A percentile compares a stretch with the other conserved stretches of the same genome.
Evolutionary conservation across 2,888 invertebrate genomes (phyloP).

Genomic region (Drosophila pegasa): DNA sequence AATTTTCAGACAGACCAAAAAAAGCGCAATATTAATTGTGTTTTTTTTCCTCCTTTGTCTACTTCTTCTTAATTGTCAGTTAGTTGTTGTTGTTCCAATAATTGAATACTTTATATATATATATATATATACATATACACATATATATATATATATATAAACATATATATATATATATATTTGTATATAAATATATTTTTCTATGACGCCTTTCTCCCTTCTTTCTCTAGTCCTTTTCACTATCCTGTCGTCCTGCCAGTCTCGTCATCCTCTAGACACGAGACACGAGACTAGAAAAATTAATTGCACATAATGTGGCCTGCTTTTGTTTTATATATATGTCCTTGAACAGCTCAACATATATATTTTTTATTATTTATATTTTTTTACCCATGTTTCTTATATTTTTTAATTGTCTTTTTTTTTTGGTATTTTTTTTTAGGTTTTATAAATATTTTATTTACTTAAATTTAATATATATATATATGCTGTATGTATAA

Average conservation of each 20-base stretch:
- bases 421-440: slow-evolving; percentile 36
- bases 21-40: slow-evolving; percentile 56
- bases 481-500: slow-evolving; percentile 71
- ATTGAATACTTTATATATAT: slow-evolving; percentile 73
- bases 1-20: slow-evolving; percentile 74
- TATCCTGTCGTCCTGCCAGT: slow-evolving; percentile 23
- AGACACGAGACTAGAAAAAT: slow-evolving; percentile 67
- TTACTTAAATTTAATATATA: slow-evolving; percentile 68
- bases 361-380: background rate
- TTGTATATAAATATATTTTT: slow-evolving; percentile 79
- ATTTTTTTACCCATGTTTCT: slow-evolving; percentile 36
- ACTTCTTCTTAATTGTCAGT: slow-evolving; percentile 67
- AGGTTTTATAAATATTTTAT: slow-evolving; percentile 77
- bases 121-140: slow-evolving; percentile 73
- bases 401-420: slow-evolving; percentile 22
- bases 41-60: slow-evolving; percentile 39
- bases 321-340: slow-evolving; percentile 44
- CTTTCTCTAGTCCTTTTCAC: slow-evolving; percentile 36
- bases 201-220: slow-evolving; percentile 59
- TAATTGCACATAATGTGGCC: slow-evolving; percentile 80
- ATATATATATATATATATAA: slow-evolving; percentile 74
- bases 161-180: slow-evolving; percentile 72
- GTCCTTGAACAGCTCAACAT: slow-evolving; percentile 14
- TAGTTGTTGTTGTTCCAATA: slow-evolving; percentile 64
- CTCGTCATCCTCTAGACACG: slow-evolving; percentile 2